phyloP scores from a whole-genome alignment of 2,113 vertebrate genomes.

The Machaerirhynchus nigripectus region DNA sequence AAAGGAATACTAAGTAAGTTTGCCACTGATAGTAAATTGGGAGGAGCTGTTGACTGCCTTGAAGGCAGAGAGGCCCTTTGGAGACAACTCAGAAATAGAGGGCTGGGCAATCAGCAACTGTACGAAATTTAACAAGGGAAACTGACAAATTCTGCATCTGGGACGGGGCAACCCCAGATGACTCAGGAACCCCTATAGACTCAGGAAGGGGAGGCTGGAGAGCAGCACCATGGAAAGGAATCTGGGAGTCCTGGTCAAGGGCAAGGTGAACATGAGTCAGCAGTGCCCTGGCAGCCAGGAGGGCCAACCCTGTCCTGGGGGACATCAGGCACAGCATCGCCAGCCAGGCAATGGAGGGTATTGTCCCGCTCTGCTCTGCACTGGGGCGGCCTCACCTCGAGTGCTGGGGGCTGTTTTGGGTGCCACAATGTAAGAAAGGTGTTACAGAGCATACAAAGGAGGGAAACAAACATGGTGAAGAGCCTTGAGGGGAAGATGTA shows the following conservation, averaged over 20 bases:
- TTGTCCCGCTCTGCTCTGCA: background rate
- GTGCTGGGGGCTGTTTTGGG: background rate
- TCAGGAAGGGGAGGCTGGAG: background rate
- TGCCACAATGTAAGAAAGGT: background rate
- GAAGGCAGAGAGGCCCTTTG: background rate
- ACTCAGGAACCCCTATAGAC: too few species aligned
- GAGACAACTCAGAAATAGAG: background rate
- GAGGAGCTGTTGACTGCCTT: background rate
- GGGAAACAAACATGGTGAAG: background rate
- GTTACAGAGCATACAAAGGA: background rate
- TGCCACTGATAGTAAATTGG: background rate
- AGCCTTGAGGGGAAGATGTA: background rate
- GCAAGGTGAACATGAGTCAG: rapidly evolving
- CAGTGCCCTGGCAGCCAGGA: background rate
- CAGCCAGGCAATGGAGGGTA: background rate
- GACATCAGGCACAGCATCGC: background rate
- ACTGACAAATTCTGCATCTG: background rate
- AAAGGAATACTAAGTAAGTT: background rate
- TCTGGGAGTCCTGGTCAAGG: rapidly evolving
- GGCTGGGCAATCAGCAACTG: background rate
- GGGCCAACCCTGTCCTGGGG: rapidly evolving
- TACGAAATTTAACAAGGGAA: background rate
- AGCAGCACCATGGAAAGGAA: rapidly evolving
- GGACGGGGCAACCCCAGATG: rapidly evolving
- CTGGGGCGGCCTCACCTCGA: rapidly evolving